phyloP scores from a whole-genome alignment of 2,113 vertebrate species.

The Anoplopoma fimbria region DNA sequence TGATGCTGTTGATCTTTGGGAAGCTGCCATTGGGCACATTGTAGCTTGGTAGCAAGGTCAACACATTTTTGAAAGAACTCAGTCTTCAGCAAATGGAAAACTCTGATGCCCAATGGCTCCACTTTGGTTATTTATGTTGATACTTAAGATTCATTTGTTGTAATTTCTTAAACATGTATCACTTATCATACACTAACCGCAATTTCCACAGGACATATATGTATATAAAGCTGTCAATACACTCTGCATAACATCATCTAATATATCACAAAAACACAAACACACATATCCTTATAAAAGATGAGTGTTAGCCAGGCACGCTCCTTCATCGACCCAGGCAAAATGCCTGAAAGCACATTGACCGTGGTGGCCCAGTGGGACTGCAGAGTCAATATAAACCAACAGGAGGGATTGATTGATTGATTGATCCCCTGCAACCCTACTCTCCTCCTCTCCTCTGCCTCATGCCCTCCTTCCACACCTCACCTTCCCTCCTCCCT shows the following conservation, averaged over 20 bases:
- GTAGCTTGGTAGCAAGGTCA: conserved; percentile 16
- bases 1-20: conserved; percentile 35
- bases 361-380: conserved; percentile 75
- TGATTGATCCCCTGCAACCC: conserved; percentile 77
- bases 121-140: background rate
- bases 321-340: conserved; percentile 76
- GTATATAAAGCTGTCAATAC: conserved; percentile 19
- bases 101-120: background rate
- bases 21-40: conserved; percentile 24
- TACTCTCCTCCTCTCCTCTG: conserved; percentile 58
- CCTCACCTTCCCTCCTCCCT: conserved; percentile 33
- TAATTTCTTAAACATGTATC: conserved; percentile 21
- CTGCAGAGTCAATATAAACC: conserved; percentile 77
- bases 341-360: conserved; percentile 82
- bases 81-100: background rate
- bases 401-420: conserved; percentile 78
- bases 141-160: conserved; percentile 9
- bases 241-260: conserved; percentile 31
- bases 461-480: conserved; percentile 55
- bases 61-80: conserved; percentile 35
- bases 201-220: conserved; percentile 19
- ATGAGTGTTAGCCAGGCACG: conserved; percentile 77
- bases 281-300: conserved; percentile 58
- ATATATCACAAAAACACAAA: conserved; percentile 50
- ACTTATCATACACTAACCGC: conserved; percentile 15